Evolutionary conservation across 2,113 vertebrate genomes (phyloP).

Genomic region (Podarcis cretensis): DNA sequence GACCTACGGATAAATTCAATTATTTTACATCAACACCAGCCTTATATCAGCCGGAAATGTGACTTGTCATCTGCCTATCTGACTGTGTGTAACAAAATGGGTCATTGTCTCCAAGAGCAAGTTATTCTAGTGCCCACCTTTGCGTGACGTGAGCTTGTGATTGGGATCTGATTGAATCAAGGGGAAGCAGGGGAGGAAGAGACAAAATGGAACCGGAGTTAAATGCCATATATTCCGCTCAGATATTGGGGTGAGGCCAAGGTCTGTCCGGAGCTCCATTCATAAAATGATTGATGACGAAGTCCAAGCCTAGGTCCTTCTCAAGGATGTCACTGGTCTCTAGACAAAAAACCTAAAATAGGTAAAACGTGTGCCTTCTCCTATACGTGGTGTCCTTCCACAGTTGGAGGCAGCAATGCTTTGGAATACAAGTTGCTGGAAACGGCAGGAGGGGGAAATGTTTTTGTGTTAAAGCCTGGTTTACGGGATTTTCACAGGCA

Average conservation of each 20-base stretch:
- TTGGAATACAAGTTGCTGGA: no score
- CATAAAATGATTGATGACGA: no score
- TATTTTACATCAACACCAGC: constrained; percentile 48
- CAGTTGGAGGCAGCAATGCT: no score
- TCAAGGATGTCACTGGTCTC: no score
- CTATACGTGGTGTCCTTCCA: no score
- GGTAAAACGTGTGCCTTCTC: no score
- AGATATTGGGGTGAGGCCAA: not conserved
- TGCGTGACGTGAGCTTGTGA: not conserved
- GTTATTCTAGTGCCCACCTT: not conserved
- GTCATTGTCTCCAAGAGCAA: constrained; percentile 18
- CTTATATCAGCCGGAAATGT: constrained; percentile 6
- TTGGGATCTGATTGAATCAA: not conserved
- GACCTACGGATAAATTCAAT: constrained; percentile 50
- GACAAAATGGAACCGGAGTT: not conserved
- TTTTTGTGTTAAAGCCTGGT: no score
- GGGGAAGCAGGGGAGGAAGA: not conserved
- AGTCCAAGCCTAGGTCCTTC: no score
- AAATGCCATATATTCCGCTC: not conserved
- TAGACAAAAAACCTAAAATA: no score
- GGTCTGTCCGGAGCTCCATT: not conserved
- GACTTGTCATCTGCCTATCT: constrained; percentile 25
- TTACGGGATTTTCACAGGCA: no score
- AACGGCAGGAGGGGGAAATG: no score
- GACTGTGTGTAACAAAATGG: not conserved